Percentiles rank a stretch among this genome's conserved stretches.
These are phyloP conservation scores for Ectemnius continuus DNA, from an alignment of 2,888 invertebrate species.

Conservation along the genomic window DNA sequence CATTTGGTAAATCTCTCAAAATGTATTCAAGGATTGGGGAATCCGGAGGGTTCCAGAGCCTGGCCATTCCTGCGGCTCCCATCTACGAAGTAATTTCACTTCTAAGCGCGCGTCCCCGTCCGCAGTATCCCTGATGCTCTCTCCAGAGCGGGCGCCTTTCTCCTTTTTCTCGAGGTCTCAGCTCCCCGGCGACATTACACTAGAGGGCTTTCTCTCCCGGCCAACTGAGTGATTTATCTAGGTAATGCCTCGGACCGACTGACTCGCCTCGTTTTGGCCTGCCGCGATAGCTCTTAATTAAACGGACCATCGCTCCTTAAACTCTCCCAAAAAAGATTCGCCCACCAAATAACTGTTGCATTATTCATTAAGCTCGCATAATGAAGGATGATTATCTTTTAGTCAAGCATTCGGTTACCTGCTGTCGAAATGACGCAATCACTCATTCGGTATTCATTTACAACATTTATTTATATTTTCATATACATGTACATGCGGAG, in stretches of 20 bases:
- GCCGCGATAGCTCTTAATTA: conserved; percentile 42
- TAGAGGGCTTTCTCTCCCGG: neutral
- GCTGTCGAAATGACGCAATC: too few relatives aligned
- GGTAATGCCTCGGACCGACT: conserved; percentile 31
- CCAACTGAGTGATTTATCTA: conserved; percentile 46
- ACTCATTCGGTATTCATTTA: too few relatives aligned
- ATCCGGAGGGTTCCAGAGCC: conserved; percentile 38
- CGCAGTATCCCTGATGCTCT: neutral
- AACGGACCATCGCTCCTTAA: conserved; percentile 47
- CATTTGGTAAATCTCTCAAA: conserved; percentile 54
- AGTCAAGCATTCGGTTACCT: too few relatives aligned
- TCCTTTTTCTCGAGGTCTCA: conserved; percentile 8
- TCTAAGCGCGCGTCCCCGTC: conserved; percentile 18
- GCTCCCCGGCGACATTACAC: conserved; percentile 3
- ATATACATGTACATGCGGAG: too few relatives aligned
- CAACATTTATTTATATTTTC: too few relatives aligned
- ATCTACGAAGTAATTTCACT: conserved; percentile 51
- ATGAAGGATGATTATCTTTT: too few relatives aligned
- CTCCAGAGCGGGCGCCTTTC: neutral
- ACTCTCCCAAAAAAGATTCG: conserved; percentile 18
- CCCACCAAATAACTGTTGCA: too few relatives aligned
- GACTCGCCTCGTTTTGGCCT: conserved; percentile 24
- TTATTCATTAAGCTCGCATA: too few relatives aligned
- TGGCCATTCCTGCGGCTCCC: conserved; percentile 46
- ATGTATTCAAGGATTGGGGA: conserved; percentile 56